These are phyloP conservation scores for Erpobdella octoculata DNA, from an alignment of 2,888 invertebrate species.

Conservation along the genomic window DNA sequence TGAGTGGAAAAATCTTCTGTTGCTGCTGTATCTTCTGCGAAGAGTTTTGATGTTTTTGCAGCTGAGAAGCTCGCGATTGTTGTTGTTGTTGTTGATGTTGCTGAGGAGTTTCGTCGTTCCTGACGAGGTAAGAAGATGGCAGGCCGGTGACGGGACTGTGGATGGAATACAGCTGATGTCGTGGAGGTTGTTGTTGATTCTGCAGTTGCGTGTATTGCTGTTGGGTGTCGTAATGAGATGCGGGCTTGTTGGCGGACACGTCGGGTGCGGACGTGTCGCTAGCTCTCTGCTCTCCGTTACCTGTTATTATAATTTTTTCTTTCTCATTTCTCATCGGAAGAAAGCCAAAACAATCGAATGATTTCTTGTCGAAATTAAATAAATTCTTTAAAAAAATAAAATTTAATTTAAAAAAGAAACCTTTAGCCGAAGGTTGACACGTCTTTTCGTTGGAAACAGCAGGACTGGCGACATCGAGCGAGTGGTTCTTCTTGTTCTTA, in stretches of 20 bases:
- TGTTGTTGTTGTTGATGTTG: neutral
- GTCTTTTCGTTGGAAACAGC: too few species aligned
- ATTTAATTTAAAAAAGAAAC: too few species aligned
- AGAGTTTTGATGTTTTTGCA: neutral
- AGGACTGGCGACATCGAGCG: too few species aligned
- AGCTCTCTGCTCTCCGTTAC: too few species aligned
- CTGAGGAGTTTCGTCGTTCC: neutral
- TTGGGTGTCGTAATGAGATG: neutral
- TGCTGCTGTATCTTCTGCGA: constrained; percentile 3
- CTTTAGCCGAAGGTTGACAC: too few species aligned
- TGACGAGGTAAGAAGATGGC: neutral
- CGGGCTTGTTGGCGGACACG: too few species aligned
- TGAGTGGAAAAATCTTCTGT: constrained; percentile 5
- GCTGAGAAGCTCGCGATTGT: neutral
- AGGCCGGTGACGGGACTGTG: neutral
- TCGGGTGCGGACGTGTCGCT: too few species aligned
- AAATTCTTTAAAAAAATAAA: too few species aligned
- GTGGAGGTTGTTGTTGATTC: neutral
- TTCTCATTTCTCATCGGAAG: too few species aligned
- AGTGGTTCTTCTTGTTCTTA: neutral
- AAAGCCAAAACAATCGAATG: too few species aligned
- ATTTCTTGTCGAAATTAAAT: too few species aligned
- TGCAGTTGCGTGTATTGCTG: neutral
- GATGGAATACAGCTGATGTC: neutral
- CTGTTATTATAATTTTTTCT: too few species aligned